A percentile compares a stretch with the other conserved stretches of the same genome.
Evolutionary conservation across 2,113 vertebrate species (phyloP).

Genomic region (Trochalopteron elliotii): DNA sequence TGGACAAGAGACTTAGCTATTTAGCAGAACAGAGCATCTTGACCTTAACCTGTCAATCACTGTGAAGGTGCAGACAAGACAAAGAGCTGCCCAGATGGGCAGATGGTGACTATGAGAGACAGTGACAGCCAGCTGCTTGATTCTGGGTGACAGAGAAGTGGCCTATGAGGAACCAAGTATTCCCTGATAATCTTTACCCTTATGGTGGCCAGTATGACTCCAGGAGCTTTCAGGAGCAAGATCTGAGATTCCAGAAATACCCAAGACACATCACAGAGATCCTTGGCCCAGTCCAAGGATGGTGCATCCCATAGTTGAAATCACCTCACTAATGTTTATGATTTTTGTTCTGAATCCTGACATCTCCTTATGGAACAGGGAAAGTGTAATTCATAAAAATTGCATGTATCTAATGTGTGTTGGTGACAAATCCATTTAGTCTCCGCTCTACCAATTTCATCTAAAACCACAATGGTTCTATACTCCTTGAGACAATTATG

Average conservation of each 20-base stretch:
- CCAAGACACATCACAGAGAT: neutral
- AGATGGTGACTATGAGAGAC: rapidly evolving
- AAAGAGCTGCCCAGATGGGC: neutral
- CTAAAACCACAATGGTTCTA: neutral
- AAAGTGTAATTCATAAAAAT: neutral
- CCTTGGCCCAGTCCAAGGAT: rapidly evolving
- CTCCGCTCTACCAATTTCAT: neutral
- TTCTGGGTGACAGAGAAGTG: neutral
- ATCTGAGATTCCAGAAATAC: neutral
- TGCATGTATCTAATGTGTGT: neutral
- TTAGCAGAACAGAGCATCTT: neutral
- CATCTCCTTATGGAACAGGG: neutral
- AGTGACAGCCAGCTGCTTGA: neutral
- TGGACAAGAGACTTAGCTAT: neutral
- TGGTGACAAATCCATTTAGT: neutral
- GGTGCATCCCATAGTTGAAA: neutral
- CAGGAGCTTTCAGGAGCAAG: neutral
- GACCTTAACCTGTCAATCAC: neutral
- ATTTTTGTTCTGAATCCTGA: neutral
- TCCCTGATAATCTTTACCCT: neutral
- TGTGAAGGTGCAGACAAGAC: neutral
- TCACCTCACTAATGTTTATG: rapidly evolving
- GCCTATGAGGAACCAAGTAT: neutral
- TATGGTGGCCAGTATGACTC: neutral
- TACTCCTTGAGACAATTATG: neutral